phyloP scores from a whole-genome alignment of 2,888 invertebrate species.

The Pegoplata infirma region DNA sequence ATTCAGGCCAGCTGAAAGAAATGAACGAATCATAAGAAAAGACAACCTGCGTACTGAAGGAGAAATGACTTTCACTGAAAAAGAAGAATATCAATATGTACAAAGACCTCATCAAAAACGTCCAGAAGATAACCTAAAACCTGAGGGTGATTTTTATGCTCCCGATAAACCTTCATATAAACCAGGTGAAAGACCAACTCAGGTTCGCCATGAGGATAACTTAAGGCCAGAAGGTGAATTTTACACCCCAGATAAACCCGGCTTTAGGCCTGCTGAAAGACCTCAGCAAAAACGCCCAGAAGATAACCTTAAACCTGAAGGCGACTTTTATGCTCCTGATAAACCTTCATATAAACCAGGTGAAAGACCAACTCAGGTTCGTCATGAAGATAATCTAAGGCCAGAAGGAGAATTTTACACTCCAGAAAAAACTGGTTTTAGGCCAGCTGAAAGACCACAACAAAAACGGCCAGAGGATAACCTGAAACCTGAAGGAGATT shows the following conservation, averaged over 20 bases:
- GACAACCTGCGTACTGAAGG: slow-evolving; percentile 81
- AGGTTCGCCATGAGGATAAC: slow-evolving; percentile 79
- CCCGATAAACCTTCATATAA: slow-evolving; percentile 76
- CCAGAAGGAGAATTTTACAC: slow-evolving; percentile 78
- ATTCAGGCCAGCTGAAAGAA: slow-evolving; percentile 73
- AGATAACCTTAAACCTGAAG: slow-evolving; percentile 82
- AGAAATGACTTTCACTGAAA: slow-evolving; percentile 79
- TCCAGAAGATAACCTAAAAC: slow-evolving; percentile 79
- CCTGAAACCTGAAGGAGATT: slow-evolving; percentile 79
- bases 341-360: slow-evolving; percentile 77
- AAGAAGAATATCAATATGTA: slow-evolving; percentile 78
- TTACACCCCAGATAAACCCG: slow-evolving; percentile 67
- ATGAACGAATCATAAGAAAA: slow-evolving; percentile 72
- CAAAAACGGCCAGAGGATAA: slow-evolving; percentile 79
- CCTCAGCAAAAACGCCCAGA: slow-evolving; percentile 80
- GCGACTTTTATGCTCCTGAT: slow-evolving; percentile 75
- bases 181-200: slow-evolving; percentile 75
- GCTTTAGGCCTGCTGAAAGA: slow-evolving; percentile 77
- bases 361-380: slow-evolving; percentile 77
- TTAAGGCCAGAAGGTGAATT: slow-evolving; percentile 69
- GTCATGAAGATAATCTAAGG: slow-evolving; percentile 79
- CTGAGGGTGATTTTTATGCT: slow-evolving; percentile 80
- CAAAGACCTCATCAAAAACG: slow-evolving; percentile 79
- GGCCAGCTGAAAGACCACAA: slow-evolving; percentile 78
- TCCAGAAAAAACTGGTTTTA: slow-evolving; percentile 77